Base-by-base conservation (phyloP, 2,113 vertebrate species). In the Accipiter virgatus region DNA sequence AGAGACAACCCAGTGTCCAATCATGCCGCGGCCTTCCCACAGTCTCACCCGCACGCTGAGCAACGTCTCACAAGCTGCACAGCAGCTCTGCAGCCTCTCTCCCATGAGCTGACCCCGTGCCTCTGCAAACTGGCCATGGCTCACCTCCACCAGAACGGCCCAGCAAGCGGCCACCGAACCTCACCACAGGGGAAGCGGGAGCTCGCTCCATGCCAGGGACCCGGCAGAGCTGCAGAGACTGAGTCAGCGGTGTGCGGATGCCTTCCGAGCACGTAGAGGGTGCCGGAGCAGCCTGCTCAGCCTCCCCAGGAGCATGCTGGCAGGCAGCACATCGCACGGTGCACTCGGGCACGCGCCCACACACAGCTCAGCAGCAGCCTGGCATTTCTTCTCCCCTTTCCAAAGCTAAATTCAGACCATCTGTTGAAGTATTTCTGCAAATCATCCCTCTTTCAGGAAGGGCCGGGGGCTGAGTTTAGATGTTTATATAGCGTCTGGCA, bases 391-490 rank as follows among this genome's bases (percentile, higher is more conserved):
- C 38, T 43, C 50, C 34, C n/a, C 65, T 63, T 56, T n/a, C 40
- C 66, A 86, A 56, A 94, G 77, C 83, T 87, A 94, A 88, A 96
- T 56, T 68, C 94, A 95, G 81, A 85, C 91, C 95, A 97, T 97
- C 93, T 96, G 96, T 52, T 90, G 75, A 88, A 75, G 58, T 66
- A 93, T 95, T 95, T 95, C 91, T 96, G 78, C 91, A 96, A 93
- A 90, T 91, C 90, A 71, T 79, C n/a, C 47, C 58, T 94, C 79
- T 38, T 34, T 65, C 20, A 27, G 88, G 70, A 89, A 88, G 61
- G 86, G 55, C 94, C 2, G 1, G 81, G 82, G 86, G 88, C 92
- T 80, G 67, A 83, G 68, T 80, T 84, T 20, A 32, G 84, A 48
- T 95, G 83, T 90, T 90, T 86, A 80, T 88, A 91, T 56, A 73